phyloP scores from a whole-genome alignment of 2,797 vertebrate species.

The Babyrousa celebensis region DNA sequence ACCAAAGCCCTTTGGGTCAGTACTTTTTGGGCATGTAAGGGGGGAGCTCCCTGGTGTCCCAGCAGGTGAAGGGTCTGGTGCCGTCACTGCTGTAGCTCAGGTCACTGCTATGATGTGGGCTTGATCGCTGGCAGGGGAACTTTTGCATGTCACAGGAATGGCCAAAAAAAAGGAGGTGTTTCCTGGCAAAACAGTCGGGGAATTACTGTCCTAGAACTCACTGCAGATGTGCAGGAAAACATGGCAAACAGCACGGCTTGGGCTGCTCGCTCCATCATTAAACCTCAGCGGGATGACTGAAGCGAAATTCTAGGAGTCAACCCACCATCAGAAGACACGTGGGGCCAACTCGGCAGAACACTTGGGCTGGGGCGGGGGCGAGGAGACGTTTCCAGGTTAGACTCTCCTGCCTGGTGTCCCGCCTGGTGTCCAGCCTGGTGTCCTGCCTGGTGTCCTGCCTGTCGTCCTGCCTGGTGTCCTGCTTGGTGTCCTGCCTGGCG shows the following conservation, averaged over 20 bases:
- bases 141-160: too few species aligned
- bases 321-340: too few species aligned
- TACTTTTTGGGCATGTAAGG: background rate
- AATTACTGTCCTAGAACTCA: background rate
- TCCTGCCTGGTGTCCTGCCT: too few species aligned
- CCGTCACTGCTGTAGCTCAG: too few species aligned
- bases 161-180: background rate
- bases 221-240: background rate
- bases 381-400: background rate
- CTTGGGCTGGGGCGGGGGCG: background rate
- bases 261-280: background rate
- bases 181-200: background rate
- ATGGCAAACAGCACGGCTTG: fast-evolving
- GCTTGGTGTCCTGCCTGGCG: too few species aligned
- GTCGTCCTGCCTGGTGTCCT: background rate
- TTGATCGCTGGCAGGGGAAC: too few species aligned
- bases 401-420: background rate
- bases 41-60: too few species aligned
- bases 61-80: too few species aligned
- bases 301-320: background rate
- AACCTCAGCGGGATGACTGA: background rate
- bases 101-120: too few species aligned
- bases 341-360: too few species aligned
- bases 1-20: background rate
- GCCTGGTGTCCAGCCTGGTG: background rate